These are phyloP conservation scores for Bufotes viridis DNA, from an alignment of 2,797 vertebrate species.

Conservation along the genomic window DNA sequence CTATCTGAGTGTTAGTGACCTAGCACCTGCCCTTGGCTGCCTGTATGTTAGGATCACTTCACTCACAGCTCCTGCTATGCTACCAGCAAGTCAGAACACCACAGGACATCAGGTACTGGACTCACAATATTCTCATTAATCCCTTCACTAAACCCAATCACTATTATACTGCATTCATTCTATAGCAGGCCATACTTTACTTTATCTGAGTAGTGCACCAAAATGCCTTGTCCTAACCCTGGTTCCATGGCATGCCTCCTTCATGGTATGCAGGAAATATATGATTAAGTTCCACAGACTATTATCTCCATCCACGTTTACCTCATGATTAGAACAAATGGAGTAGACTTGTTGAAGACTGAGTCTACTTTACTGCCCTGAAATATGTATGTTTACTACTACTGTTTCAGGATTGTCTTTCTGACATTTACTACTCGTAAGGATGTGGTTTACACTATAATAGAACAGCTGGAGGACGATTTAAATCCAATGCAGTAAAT, in stretches of 20 bases:
- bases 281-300: neutral
- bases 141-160: no score
- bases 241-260: neutral
- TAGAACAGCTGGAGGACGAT: constrained; percentile 7
- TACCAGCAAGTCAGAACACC: no score
- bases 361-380: neutral
- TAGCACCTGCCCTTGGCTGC: no score
- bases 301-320: neutral
- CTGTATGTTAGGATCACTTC: no score
- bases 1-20: no score
- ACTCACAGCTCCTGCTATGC: no score
- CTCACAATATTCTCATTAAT: no score
- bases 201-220: neutral
- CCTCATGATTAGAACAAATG: neutral
- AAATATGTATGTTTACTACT: neutral
- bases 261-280: neutral
- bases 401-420: constrained; percentile 10
- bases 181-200: no score
- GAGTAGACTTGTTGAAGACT: neutral
- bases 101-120: no score
- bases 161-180: no score
- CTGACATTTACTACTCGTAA: neutral
- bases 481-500: constrained; percentile 12
- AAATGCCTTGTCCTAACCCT: neutral
- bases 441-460: constrained; percentile 15